Conservation (phyloP, 2,113 vertebrate species). For the Dromaius novaehollandiae region DNA sequence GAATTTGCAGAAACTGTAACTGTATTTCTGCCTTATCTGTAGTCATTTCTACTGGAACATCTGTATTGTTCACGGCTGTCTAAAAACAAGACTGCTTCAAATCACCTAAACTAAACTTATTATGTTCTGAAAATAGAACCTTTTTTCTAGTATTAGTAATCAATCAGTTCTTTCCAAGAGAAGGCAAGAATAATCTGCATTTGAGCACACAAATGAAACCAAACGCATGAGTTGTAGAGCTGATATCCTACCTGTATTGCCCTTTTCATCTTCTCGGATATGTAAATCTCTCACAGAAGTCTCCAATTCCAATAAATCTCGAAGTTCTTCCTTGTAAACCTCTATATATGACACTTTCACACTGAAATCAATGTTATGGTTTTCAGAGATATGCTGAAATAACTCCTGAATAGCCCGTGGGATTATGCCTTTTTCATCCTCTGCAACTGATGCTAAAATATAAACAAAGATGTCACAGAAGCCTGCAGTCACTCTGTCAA, state of each 20-base stretch:
- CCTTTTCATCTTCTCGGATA: conserved; percentile 90
- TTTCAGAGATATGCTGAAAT: conserved; percentile 83
- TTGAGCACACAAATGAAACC: background rate
- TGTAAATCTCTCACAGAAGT: conserved; percentile 83
- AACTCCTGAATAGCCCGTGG: conserved; percentile 87
- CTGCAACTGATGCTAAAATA: conserved; percentile 77
- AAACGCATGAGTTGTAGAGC: background rate
- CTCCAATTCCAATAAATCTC: conserved; percentile 88
- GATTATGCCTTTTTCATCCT: conserved; percentile 87
- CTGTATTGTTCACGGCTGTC: background rate
- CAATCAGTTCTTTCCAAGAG: background rate
- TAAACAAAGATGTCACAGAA: conserved; percentile 34
- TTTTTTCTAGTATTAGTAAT: background rate
- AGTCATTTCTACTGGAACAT: background rate
- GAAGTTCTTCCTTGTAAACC: conserved; percentile 89
- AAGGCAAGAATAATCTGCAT: background rate
- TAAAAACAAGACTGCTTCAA: background rate
- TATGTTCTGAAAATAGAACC: background rate
- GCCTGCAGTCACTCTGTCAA: background rate
- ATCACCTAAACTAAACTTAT: background rate
- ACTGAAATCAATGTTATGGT: conserved; percentile 66
- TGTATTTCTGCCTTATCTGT: background rate
- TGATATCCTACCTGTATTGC: conserved; percentile 85
- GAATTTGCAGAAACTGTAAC: background rate
- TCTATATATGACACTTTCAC: conserved; percentile 90